Evolutionary conservation across 1,140 invertebrate genomes (phyloP).

Genomic region (Solen grandis): DNA sequence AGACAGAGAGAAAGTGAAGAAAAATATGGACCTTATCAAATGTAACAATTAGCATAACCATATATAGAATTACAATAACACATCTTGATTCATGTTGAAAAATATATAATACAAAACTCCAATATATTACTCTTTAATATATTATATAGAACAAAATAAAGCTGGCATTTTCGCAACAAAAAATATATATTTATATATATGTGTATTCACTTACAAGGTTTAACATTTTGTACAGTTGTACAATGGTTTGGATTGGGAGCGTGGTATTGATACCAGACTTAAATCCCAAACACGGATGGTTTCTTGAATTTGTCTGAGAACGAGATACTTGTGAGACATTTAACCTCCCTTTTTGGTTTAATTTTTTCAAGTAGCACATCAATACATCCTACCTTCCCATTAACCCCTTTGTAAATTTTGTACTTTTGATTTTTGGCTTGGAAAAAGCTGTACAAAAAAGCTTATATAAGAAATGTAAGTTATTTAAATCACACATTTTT

Average conservation of each 20-base stretch:
- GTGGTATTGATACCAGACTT: neutral
- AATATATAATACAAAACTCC: conserved; percentile 53
- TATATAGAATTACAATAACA: no score
- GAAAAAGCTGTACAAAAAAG: no score
- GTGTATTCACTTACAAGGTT: neutral
- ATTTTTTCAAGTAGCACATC: no score
- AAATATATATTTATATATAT: conserved; percentile 54
- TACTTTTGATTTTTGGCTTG: no score
- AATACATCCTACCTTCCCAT: no score
- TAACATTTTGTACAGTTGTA: neutral
- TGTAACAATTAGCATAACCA: no score
- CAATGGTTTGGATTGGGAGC: neutral
- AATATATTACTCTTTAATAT: conserved; percentile 57
- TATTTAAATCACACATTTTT: no score
- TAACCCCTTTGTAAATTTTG: no score
- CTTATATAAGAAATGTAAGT: no score
- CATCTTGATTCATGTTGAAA: no score
- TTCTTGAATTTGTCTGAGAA: conserved; percentile 19
- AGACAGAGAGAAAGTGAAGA: no score
- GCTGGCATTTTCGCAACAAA: conserved; percentile 49
- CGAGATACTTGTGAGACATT: neutral
- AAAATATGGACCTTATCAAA: no score
- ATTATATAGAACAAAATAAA: conserved; percentile 55
- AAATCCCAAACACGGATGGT: conserved; percentile 19
- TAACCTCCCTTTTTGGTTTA: conserved; percentile 24